These are phyloP conservation scores for Actias luna DNA, from an alignment of 2,888 invertebrate genomes.

Conservation along the genomic window DNA sequence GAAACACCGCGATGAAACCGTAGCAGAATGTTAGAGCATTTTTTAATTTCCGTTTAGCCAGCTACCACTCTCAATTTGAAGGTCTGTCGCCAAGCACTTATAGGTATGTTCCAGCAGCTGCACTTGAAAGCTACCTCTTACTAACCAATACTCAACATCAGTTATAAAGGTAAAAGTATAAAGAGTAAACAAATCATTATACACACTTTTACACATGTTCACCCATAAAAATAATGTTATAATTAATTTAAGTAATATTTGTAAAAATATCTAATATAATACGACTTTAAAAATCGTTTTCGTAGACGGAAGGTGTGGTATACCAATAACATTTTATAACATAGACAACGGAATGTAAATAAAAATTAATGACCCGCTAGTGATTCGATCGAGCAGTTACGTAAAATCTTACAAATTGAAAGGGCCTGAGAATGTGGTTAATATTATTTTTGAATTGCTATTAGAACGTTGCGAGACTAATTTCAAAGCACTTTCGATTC, in stretches of 20 bases:
- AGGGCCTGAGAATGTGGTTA: background rate
- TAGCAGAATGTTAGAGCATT: no score
- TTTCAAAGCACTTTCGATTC: background rate
- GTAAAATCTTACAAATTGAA: background rate
- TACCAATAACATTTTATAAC: background rate
- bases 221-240: no score
- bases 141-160: no score
- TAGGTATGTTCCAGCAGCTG: no score
- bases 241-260: background rate
- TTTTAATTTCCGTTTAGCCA: no score
- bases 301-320: background rate
- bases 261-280: background rate
- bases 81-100: no score
- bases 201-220: no score
- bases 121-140: no score
- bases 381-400: background rate
- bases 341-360: background rate
- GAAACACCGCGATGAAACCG: no score
- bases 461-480: background rate
- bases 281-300: background rate
- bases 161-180: no score
- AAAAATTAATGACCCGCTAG: background rate
- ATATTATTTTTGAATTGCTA: background rate
- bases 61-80: no score
- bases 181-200: no score